Conservation (phyloP, 2,797 vertebrate species). For the Pteropus rufus region DNA sequence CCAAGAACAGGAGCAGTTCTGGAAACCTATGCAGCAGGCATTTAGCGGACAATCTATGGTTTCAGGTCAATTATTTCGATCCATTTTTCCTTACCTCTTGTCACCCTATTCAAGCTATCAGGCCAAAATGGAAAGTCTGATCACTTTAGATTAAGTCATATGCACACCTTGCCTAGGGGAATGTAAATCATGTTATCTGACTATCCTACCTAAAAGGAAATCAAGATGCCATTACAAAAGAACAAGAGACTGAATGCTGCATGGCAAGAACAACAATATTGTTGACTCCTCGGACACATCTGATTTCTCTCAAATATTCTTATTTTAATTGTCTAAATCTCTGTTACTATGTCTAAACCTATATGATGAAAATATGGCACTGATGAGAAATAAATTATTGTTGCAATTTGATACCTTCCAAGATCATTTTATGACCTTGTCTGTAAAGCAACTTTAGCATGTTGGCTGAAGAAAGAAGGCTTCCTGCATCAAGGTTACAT, state of each 20-base stretch:
- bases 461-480: background rate
- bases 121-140: background rate
- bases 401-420: background rate
- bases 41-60: background rate
- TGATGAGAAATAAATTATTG: background rate
- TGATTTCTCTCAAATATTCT: background rate
- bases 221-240: background rate
- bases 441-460: background rate
- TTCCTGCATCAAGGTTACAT: background rate
- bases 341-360: background rate
- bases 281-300: background rate
- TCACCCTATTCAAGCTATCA: background rate
- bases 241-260: background rate
- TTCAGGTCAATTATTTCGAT: background rate
- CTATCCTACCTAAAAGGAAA: background rate
- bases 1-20: background rate
- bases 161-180: background rate
- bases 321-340: conserved; percentile 20
- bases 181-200: background rate
- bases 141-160: background rate
- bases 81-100: background rate
- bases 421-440: background rate
- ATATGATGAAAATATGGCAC: background rate
- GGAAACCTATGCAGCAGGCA: background rate
- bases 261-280: background rate